Conservation (phyloP, 2,797 vertebrate genomes). For the Manis crassicaudata region DNA sequence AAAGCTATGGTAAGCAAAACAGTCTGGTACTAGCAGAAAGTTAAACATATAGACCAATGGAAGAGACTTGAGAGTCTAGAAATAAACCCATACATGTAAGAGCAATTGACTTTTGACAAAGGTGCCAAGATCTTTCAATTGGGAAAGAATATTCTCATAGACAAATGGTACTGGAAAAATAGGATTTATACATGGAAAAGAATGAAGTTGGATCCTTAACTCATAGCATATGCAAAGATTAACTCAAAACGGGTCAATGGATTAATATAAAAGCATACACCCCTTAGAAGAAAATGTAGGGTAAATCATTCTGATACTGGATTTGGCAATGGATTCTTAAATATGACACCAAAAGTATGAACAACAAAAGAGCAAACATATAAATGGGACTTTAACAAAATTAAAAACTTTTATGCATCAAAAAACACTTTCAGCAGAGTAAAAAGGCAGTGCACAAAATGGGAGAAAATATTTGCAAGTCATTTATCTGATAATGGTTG, state of each 20-base stretch:
- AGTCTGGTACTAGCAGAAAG: background rate
- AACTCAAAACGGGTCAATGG: background rate
- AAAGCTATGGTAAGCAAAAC: background rate
- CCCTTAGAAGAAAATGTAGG: background rate
- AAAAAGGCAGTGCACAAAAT: background rate
- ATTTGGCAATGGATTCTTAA: background rate
- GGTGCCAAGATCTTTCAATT: no score
- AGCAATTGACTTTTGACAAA: background rate
- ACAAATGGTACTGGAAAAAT: background rate
- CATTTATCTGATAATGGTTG: background rate
- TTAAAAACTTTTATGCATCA: background rate
- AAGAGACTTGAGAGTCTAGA: background rate
- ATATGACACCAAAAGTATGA: background rate
- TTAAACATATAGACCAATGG: background rate
- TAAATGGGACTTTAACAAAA: background rate
- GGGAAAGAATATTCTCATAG: no score
- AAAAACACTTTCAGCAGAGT: background rate
- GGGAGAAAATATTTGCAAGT: background rate
- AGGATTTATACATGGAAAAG: background rate
- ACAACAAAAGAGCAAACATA: background rate
- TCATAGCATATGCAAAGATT: background rate
- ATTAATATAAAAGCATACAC: background rate
- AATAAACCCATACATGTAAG: background rate
- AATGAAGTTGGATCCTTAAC: background rate
- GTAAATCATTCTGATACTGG: background rate